A percentile compares a stretch with the other conserved stretches of the same genome.
These are phyloP conservation scores for Indicator maculatus DNA, from an alignment of 2,113 vertebrate species.

Conservation along the genomic window DNA sequence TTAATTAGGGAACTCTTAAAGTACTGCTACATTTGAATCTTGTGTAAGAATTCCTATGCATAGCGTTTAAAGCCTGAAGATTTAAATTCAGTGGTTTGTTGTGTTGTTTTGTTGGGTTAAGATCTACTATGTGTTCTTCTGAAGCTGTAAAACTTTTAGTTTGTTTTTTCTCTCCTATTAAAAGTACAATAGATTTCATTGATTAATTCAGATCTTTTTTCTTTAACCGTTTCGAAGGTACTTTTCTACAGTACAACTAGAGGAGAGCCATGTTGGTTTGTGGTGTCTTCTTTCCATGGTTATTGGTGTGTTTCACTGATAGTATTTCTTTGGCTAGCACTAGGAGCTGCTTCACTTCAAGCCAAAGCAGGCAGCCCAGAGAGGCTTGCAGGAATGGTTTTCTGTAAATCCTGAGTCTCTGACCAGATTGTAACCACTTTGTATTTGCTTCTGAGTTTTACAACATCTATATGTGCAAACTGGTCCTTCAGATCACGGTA, in stretches of 20 bases:
- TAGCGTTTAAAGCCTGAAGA: background rate
- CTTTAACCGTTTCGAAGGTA: background rate
- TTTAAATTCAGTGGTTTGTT: background rate
- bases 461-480: fast-evolving
- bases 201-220: background rate
- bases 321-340: background rate
- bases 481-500: fast-evolving
- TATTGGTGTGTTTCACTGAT: background rate
- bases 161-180: background rate
- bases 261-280: background rate
- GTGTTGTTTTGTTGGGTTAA: background rate
- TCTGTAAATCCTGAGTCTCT: background rate
- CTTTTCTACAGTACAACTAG: background rate
- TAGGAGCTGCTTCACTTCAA: background rate
- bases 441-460: background rate
- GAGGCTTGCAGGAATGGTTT: background rate
- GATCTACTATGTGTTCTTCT: background rate
- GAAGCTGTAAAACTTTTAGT: background rate
- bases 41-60: background rate
- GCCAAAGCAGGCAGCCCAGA: background rate
- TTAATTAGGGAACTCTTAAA: background rate
- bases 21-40: conserved; percentile 12
- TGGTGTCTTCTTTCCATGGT: background rate
- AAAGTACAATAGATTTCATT: background rate
- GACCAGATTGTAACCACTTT: background rate